Base-by-base conservation (phyloP, 1,140 invertebrate genomes). In the Phocides pigmalion region DNA sequence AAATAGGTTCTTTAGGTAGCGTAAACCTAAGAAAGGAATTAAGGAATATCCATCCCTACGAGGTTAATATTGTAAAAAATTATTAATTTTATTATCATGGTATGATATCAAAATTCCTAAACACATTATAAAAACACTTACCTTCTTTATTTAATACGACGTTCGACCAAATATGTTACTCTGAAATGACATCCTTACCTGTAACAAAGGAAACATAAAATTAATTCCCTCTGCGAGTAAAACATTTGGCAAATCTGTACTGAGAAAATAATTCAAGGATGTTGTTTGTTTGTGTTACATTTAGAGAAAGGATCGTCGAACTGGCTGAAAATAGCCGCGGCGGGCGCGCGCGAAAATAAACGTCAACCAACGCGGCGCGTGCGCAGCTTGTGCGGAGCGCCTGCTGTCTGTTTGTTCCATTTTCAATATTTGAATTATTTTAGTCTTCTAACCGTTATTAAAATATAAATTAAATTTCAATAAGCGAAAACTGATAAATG, bases 331-430 rank as follows among this genome's bases (percentile, higher is more conserved):
- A 77, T 79, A 81, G 65, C 61, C 50, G 53, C 61, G 28, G 66
- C 66, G 62, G 62, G 59, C 68, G 63, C 39, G 37, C 63, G 66
- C 70, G 42, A 67, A 81, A 76, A 81, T 81, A 81, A 32, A 66
- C 70, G 68, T 61, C 64, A 66, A 39, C 69, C 75, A 74, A 68
- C 73, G 73, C 74, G 59, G 47, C 62, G 71, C 49, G 44, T 28
- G 65, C 56, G 56, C 61, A 32, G 12, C 42, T 56, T 44, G 19
- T 15, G 11, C 25, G 15, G n/a, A 12, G n/a, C n/a, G 17, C 35
- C 2, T 37, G 50, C 16, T n/a, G 9, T 15, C 22, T 39, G 20
- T 32, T 56, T 56, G 53, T 41, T 39, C 42, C 3, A n/a, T 39
- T 53, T 53, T 20, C 51, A 3, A 22, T 3, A 32, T 28, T n/a